Base-by-base conservation (phyloP, 92 coral and sea anemone species). In the Ricordea florida region DNA sequence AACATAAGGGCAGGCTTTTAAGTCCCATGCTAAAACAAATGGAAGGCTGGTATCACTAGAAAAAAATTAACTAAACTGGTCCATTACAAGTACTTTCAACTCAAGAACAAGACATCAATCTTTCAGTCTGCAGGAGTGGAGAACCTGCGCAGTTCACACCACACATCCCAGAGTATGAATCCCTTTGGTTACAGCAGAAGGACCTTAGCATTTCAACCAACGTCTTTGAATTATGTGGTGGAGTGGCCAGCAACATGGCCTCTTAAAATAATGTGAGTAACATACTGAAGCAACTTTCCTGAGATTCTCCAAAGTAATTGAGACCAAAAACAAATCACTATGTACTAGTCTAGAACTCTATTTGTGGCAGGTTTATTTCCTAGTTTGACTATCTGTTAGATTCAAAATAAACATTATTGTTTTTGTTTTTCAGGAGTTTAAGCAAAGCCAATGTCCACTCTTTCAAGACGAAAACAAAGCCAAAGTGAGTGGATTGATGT, bases 171-270 rank as follows among this genome's bases (percentile, higher is more conserved):
- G 16, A 90, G 81, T 34, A 52, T 91, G 64, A 91, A 91, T 35
- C 97, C 97, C 27, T 91, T 91, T 69, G 97, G 97, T 9, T 91
- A 91, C 83, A 91, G 68, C 59, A 51, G 97, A 49, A 81, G 81
- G 52, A 87, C 87, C 43, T 57, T 87, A 32, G 97, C 97, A 17
- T 87, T 78, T 64, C 85, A 89, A 66, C 81, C 81, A 30, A 83
- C 89, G 15, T 84, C 76, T 22, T 46, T 89, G 6, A 83, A 87
- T 51, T 91, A 91, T 57, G 93, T 91, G 0, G 97, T 91, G 58
- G 97, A 91, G 38, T 91, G 97, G 97, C 97, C 97, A 16, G 92
- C 87, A 59, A 91, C 97, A 0, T 91, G 97, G 97, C 97, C 97
- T 13, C 66, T 91, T 46, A 91, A 91, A 49, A 91, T 91, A 53